A percentile compares a stretch with the other conserved stretches of the same genome.
phyloP scores from a whole-genome alignment of 2,888 invertebrate species.

The Cantharis lateralis region DNA sequence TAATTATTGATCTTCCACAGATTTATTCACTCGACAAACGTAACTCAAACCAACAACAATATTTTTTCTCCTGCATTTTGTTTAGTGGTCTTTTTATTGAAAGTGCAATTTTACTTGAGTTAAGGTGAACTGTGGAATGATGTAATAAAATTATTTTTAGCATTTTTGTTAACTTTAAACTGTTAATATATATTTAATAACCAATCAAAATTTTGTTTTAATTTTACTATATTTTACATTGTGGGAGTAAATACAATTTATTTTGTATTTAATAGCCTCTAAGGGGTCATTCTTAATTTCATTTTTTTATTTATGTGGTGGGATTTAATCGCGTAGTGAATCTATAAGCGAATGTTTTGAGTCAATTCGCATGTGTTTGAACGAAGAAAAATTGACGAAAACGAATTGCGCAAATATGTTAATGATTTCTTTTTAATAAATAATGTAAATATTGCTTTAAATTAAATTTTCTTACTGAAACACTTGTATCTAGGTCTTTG shows the following conservation, averaged over 20 bases:
- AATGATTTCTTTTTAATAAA: conserved; percentile 5
- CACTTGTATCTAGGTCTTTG: conserved; percentile 49
- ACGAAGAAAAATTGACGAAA: conserved; percentile 1
- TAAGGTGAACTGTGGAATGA: background rate
- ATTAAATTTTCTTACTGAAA: conserved; percentile 47
- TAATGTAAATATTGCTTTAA: conserved; percentile 49
- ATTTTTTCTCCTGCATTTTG: background rate
- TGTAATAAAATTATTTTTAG: conserved; percentile 4
- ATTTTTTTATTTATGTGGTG: background rate
- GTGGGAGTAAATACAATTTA: conserved; percentile 22
- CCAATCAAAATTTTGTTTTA: conserved; percentile 17
- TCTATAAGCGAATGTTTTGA: conserved; percentile 39
- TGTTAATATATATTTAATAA: conserved; percentile 18
- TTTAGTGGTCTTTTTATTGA: background rate
- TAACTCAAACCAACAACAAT: background rate
- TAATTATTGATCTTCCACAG: conserved; percentile 6
- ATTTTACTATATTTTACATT: conserved; percentile 26
- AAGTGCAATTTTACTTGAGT: background rate
- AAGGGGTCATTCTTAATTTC: conserved; percentile 15
- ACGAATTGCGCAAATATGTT: conserved; percentile 6
- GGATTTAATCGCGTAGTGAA: conserved; percentile 39
- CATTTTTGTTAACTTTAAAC: conserved; percentile 12
- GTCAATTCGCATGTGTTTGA: conserved; percentile 44
- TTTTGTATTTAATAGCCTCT: conserved; percentile 12
- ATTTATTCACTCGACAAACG: background rate